Base-by-base conservation (phyloP, 2,888 invertebrate species). In the Leptinotarsa haldemani region DNA sequence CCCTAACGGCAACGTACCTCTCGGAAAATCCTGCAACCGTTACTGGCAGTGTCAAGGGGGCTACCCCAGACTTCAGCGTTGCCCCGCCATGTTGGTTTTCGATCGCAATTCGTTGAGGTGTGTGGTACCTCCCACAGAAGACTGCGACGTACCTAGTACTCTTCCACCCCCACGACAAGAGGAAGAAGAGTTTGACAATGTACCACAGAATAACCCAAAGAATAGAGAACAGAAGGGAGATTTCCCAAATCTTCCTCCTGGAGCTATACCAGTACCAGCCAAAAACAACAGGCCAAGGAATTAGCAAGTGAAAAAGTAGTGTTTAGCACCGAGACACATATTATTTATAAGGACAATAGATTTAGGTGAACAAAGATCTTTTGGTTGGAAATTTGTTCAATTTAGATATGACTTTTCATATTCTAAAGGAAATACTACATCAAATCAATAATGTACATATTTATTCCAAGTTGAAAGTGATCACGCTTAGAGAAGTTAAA, bases 31-130 rank as follows among this genome's bases (percentile, higher is more conserved):
- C 69, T 97, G 96, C 90, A 96, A 96, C 89, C 90, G 96, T 16
- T 97, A 97, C 89, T 97, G 97, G 97, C 95, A 96, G 85, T 97
- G 97, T 85, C 96, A 96, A 86, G 96, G 96, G 5, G 97, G 97
- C 0, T 97, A 97, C 88, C 97, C 97, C 7, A 93, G 96, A 73
- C 92, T 97, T 7, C 96, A 96, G 86, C 90, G 96, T 67, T 96
- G 96, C 85, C 96, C 96, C 0, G 96, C 96, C 52, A 96, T 95
- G 94, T 88, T 96, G 84, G 96, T 96, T 13, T 96, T 96, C 88
- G 96, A 96, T 88, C 85, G 90, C 67, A 90, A 94, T 79, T 94
- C 95, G 0, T 87, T 95, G 80, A 90, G 96, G 73, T 96, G 96
- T 86, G 95, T 96, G 47, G 95, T 95, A 9, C 96, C 96, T 0